Percentiles rank a stretch among this genome's conserved stretches.
phyloP scores from a whole-genome alignment of 2,113 vertebrate species.

The Dolichallabes microphthalmus region DNA sequence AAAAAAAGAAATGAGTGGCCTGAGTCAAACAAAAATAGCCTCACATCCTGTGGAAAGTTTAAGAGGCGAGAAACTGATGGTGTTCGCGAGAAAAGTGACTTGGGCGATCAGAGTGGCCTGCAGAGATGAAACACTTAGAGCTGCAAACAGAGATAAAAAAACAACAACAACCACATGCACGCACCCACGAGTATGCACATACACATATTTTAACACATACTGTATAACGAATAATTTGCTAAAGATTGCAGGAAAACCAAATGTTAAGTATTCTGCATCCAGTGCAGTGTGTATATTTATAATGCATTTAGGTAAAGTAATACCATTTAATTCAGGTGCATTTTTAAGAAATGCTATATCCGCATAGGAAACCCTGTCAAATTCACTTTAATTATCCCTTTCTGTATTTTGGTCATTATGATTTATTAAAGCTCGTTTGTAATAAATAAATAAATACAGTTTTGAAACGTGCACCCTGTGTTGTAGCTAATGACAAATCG shows the following conservation, averaged over 20 bases:
- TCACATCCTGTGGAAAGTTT: no score
- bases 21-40: no score
- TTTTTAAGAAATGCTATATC: not conserved
- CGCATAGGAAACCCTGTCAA: not conserved
- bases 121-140: not conserved
- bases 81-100: no score
- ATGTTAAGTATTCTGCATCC: not conserved
- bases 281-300: not conserved
- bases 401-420: not conserved
- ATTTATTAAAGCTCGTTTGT: not conserved
- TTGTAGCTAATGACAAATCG: not conserved
- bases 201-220: not conserved
- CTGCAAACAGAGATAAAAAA: slow-evolving; percentile 3
- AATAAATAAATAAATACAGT: not conserved
- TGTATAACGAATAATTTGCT: not conserved
- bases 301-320: not conserved
- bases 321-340: not conserved
- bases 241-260: not conserved
- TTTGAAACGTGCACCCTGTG: not conserved
- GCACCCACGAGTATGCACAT: not conserved
- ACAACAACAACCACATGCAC: not conserved
- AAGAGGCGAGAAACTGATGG: no score
- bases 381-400: not conserved
- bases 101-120: not conserved
- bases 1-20: not conserved